These are phyloP conservation scores for Paraplagusia blochii DNA, from an alignment of 2,113 vertebrate species.

Conservation along the genomic window DNA sequence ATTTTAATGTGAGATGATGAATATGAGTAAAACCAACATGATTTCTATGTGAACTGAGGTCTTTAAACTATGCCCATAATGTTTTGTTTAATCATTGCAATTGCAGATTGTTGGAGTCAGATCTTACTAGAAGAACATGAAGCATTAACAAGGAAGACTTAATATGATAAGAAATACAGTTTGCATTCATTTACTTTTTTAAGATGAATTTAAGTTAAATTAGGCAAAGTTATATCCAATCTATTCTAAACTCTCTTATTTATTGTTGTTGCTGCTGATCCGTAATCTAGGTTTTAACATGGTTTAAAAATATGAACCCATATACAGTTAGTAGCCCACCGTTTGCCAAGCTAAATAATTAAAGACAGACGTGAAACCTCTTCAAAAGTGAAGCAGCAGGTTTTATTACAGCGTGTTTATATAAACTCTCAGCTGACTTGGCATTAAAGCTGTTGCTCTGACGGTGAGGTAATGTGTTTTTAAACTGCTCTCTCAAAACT, in stretches of 20 bases:
- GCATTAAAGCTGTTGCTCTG: constrained; percentile 36
- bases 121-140: no score
- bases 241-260: not conserved
- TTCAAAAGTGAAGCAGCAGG: constrained; percentile 17
- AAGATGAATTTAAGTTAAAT: no score
- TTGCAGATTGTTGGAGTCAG: no score
- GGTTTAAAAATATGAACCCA: constrained; percentile 7
- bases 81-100: no score
- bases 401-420: constrained; percentile 18
- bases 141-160: no score
- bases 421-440: constrained; percentile 24
- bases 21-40: no score
- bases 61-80: no score
- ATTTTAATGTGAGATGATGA: no score
- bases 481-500: constrained; percentile 7
- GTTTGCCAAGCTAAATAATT: constrained; percentile 49
- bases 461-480: constrained; percentile 46
- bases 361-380: constrained; percentile 29
- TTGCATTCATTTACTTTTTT: no score
- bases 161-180: no score
- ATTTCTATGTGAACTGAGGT: no score
- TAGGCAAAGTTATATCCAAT: no score
- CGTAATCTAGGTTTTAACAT: constrained; percentile 31
- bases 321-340: constrained; percentile 18
- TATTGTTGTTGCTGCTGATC: constrained; percentile 10